Percentiles rank a stretch among this genome's conserved stretches.
Conservation (phyloP, 2,113 vertebrate genomes). For the Anguilla japonica region DNA sequence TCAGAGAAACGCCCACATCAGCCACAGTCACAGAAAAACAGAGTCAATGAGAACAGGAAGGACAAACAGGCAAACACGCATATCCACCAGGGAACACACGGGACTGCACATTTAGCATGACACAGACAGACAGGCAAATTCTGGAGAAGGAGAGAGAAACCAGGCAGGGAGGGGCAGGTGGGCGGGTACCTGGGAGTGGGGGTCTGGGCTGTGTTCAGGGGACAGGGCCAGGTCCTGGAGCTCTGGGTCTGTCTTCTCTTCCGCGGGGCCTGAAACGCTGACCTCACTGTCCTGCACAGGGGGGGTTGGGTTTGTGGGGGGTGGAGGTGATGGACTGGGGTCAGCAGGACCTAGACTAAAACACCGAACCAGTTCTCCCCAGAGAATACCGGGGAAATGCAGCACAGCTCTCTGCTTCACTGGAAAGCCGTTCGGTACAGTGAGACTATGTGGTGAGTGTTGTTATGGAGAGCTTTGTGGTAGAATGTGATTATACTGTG, state of each 20-base stretch:
- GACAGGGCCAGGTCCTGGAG: slow-evolving; percentile 61
- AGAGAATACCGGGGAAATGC: not conserved
- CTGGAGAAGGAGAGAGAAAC: not conserved
- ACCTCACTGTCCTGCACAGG: slow-evolving; percentile 61
- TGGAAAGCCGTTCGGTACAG: no score
- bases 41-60: not conserved
- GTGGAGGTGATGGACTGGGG: not conserved
- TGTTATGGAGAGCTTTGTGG: no score
- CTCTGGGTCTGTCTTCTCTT: slow-evolving; percentile 68
- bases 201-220: slow-evolving; percentile 64
- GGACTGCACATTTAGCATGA: not conserved
- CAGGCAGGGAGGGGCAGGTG: not conserved
- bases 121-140: not conserved
- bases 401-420: no score
- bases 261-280: slow-evolving; percentile 52
- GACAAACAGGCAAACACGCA: not conserved
- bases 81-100: not conserved
- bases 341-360: not conserved
- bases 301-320: no score
- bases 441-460: no score
- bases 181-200: slow-evolving; percentile 58
- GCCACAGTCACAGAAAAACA: slow-evolving; percentile 2
- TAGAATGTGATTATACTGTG: not conserved
- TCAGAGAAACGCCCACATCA: not conserved
- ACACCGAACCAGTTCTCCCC: not conserved